A percentile compares a stretch with the other conserved stretches of the same genome.
These are phyloP conservation scores for Baronia brevicornis DNA, from an alignment of 2,888 invertebrate genomes.

Conservation along the genomic window DNA sequence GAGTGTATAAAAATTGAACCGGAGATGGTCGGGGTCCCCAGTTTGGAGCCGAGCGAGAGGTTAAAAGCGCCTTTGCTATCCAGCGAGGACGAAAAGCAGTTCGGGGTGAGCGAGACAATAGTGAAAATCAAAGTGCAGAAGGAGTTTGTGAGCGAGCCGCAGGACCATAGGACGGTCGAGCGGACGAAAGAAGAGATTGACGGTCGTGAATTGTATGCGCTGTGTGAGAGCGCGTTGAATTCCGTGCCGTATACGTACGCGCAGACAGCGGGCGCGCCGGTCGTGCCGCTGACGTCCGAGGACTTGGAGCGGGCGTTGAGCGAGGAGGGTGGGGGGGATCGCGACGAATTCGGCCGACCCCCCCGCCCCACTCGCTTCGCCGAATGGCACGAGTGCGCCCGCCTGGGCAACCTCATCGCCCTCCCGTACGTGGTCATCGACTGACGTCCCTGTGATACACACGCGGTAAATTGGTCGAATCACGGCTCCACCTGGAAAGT, in stretches of 20 bases:
- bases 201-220: constrained; percentile 38
- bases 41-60: constrained; percentile 48
- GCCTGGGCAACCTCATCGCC: constrained; percentile 89
- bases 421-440: constrained; percentile 98
- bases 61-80: constrained; percentile 46
- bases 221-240: constrained; percentile 28
- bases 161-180: constrained; percentile 58
- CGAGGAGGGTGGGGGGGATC: constrained; percentile 17
- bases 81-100: constrained; percentile 37
- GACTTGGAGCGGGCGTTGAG: constrained; percentile 22
- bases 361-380: constrained; percentile 76
- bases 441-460: constrained; percentile 61
- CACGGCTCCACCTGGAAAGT: no score
- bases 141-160: constrained; percentile 33
- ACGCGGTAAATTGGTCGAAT: no score
- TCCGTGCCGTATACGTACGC: constrained; percentile 39
- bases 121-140: constrained; percentile 17
- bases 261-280: constrained; percentile 39
- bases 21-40: constrained; percentile 31
- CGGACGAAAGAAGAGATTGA: constrained; percentile 51
- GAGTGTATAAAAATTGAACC: constrained; percentile 21
- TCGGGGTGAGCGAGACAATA: constrained; percentile 21
- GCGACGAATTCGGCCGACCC: constrained; percentile 45
- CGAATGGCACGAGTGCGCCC: constrained; percentile 94
- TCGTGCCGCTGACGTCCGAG: constrained; percentile 22